Evolutionary conservation across 2,888 invertebrate species (phyloP).

Genomic region (Noctua janthina): DNA sequence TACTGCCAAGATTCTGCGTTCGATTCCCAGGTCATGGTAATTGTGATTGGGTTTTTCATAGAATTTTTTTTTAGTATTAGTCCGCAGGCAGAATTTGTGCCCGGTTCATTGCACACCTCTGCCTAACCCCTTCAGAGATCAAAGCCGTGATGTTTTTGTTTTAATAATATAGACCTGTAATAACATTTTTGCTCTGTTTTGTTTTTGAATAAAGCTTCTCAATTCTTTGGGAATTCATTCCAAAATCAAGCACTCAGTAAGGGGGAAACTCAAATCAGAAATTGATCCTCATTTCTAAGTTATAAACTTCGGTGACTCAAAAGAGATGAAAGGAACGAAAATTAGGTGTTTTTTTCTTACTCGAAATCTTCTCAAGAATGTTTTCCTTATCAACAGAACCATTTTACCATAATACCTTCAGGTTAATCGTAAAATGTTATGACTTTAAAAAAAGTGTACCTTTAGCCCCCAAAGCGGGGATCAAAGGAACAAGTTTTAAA

Average conservation of each 20-base stretch:
- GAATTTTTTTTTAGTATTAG: neutral
- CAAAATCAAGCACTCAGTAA: neutral
- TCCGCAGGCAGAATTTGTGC: neutral
- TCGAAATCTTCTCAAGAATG: neutral
- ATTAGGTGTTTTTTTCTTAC: neutral
- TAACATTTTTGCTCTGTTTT: neutral
- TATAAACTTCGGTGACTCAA: neutral
- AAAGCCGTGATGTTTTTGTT: neutral
- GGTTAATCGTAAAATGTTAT: conserved; percentile 19
- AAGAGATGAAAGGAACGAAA: neutral
- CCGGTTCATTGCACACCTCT: neutral
- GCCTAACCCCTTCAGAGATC: neutral
- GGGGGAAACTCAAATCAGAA: neutral
- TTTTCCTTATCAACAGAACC: conserved; percentile 31
- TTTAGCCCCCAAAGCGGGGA: conserved; percentile 3
- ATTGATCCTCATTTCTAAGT: neutral
- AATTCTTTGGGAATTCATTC: neutral
- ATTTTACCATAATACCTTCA: neutral
- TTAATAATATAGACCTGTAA: neutral
- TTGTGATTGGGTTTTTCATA: neutral
- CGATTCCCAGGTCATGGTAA: neutral
- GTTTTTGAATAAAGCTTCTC: neutral
- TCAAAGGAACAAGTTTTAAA: conserved; percentile 8
- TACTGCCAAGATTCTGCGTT: neutral
- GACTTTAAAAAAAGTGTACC: conserved; percentile 17